phyloP scores from a whole-genome alignment of 2,888 invertebrate species.

The Notodonta dromedarius region DNA sequence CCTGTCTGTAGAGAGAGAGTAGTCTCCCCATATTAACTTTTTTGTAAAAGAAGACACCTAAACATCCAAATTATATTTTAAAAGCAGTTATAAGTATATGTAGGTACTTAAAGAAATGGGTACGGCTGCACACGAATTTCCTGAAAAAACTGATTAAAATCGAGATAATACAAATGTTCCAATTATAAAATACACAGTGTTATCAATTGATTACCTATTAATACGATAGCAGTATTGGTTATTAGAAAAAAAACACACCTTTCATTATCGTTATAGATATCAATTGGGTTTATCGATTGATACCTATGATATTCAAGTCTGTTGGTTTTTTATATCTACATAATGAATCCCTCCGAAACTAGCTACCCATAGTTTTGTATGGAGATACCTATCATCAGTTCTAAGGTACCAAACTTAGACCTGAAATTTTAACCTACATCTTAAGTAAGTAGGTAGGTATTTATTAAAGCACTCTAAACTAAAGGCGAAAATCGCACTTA shows the following conservation, averaged over 20 bases:
- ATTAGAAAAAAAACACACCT: constrained; percentile 31
- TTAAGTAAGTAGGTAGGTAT: too few relatives aligned
- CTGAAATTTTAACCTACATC: too few relatives aligned
- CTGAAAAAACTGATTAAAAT: constrained; percentile 24
- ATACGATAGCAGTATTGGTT: constrained; percentile 36
- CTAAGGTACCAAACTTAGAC: too few relatives aligned
- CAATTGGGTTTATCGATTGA: constrained; percentile 18
- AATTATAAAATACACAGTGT: constrained; percentile 37
- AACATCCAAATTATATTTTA: too few relatives aligned
- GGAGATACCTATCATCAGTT: too few relatives aligned
- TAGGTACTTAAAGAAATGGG: background rate
- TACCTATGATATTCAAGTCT: background rate
- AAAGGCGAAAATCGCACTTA: too few relatives aligned
- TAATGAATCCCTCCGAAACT: too few relatives aligned
- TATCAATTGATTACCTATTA: constrained; percentile 35
- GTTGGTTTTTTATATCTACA: background rate
- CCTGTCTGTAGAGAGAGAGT: too few relatives aligned
- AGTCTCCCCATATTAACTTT: too few relatives aligned
- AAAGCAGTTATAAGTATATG: too few relatives aligned
- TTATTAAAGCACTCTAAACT: too few relatives aligned
- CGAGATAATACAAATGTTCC: constrained; percentile 34
- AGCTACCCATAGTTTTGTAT: too few relatives aligned
- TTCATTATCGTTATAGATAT: constrained; percentile 23
- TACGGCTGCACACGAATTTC: constrained; percentile 8
- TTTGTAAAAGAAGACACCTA: background rate